Conservation (phyloP, 2,113 vertebrate genomes). For the Anoura caudifer region DNA sequence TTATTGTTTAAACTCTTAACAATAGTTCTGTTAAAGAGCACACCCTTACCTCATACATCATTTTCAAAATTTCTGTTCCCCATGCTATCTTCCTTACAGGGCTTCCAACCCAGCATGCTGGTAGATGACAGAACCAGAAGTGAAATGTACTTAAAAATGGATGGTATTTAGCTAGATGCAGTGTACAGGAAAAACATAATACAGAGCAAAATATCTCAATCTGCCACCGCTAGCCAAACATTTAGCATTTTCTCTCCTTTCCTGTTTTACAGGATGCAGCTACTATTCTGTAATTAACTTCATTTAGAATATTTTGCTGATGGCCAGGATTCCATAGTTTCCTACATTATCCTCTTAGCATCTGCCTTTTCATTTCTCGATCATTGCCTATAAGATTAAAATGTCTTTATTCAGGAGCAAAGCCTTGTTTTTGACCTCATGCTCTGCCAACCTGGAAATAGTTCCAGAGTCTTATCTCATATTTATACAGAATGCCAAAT, state of each 20-base stretch:
- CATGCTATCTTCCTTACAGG: conserved; percentile 62
- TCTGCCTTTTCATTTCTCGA: conserved; percentile 62
- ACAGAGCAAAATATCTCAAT: conserved; percentile 66
- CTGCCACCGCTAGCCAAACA: conserved; percentile 25
- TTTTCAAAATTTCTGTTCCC: conserved; percentile 37
- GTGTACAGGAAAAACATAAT: conserved; percentile 58
- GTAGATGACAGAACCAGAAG: conserved; percentile 63
- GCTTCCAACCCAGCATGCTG: conserved; percentile 58
- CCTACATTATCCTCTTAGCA: conserved; percentile 58
- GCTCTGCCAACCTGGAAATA: conserved; percentile 71
- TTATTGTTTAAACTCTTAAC: conserved; percentile 58
- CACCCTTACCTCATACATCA: conserved; percentile 46
- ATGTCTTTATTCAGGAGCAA: conserved; percentile 45
- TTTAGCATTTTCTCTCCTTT: conserved; percentile 39
- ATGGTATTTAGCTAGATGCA: conserved; percentile 68
- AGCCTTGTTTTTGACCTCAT: conserved; percentile 56
- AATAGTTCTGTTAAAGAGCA: conserved; percentile 44
- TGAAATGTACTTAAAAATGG: conserved; percentile 55
- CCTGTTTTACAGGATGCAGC: conserved; percentile 64
- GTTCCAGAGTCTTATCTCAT: conserved; percentile 70
- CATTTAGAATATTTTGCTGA: conserved; percentile 69
- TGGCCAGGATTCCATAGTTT: conserved; percentile 54
- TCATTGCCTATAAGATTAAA: conserved; percentile 60
- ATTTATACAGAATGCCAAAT: conserved; percentile 76
- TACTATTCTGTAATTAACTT: conserved; percentile 66